Percentiles rank a stretch among this genome's conserved stretches.
phyloP scores from a whole-genome alignment of 2,888 invertebrate genomes.

The Eutolmus rufibarbis region DNA sequence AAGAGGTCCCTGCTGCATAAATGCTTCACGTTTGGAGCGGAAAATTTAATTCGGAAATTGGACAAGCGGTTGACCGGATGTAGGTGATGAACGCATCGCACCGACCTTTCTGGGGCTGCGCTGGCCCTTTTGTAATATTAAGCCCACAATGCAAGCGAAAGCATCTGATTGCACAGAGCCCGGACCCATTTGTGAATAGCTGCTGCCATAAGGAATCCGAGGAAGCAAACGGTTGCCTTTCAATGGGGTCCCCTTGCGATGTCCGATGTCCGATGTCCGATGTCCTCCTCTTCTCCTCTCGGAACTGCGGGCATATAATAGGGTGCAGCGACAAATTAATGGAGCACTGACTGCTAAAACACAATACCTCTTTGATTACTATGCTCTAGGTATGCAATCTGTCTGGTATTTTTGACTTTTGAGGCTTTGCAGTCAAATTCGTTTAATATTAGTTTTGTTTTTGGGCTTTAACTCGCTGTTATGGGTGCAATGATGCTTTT shows the following conservation, averaged over 20 bases:
- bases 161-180: conserved; percentile 7
- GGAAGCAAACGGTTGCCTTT: background rate
- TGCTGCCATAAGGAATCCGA: conserved; percentile 5
- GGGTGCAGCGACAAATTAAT: conserved; percentile 42
- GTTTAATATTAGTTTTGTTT: background rate
- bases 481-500: background rate
- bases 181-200: background rate
- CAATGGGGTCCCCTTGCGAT: background rate
- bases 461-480: background rate
- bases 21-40: conserved; percentile 24
- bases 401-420: background rate
- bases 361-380: conserved; percentile 12
- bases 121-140: conserved; percentile 25
- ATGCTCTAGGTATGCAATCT: background rate
- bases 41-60: conserved; percentile 42
- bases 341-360: background rate
- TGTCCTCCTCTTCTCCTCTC: background rate
- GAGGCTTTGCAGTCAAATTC: background rate
- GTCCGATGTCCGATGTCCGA: background rate
- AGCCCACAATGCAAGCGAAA: conserved; percentile 11
- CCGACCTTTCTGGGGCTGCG: background rate
- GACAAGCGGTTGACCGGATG: conserved; percentile 38
- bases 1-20: background rate
- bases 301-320: background rate
- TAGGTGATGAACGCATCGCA: conserved; percentile 36